phyloP scores from a whole-genome alignment of 2,113 vertebrate genomes.

The Callionymus lyra region DNA sequence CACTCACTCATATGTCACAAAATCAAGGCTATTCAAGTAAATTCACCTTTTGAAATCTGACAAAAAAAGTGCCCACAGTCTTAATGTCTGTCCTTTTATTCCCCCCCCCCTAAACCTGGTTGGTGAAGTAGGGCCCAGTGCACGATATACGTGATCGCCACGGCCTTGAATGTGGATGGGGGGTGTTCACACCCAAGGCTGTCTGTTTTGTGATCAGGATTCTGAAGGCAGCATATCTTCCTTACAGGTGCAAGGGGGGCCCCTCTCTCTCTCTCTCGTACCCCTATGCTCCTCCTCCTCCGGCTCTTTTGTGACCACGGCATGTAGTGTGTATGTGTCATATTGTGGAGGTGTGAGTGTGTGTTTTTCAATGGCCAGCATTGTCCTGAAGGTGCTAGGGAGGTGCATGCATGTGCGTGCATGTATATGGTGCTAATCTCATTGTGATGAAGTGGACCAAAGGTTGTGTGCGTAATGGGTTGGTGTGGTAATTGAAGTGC shows the following conservation, averaged over 20 bases:
- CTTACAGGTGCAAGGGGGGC: conserved; percentile 42
- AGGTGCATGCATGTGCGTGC: conserved; percentile 8
- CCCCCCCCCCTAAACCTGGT: conserved; percentile 13
- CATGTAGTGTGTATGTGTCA: conserved; percentile 44
- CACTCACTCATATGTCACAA: no score
- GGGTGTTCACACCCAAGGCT: conserved; percentile 34
- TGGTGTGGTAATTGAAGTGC: conserved; percentile 22
- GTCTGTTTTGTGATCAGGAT: conserved; percentile 32
- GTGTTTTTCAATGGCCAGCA: conserved; percentile 19
- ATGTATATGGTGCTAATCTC: conserved; percentile 16
- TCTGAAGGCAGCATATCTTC: conserved; percentile 30
- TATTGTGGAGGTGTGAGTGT: conserved; percentile 28
- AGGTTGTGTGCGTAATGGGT: conserved; percentile 29
- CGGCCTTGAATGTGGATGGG: conserved; percentile 21
- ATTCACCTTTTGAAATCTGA: no score
- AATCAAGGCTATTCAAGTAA: no score
- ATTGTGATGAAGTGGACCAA: conserved; percentile 37
- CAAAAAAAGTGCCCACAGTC: no score
- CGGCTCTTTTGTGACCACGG: conserved; percentile 34
- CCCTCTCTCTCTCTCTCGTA: conserved; percentile 25
- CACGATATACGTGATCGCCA: conserved; percentile 23
- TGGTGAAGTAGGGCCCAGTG: conserved; percentile 12
- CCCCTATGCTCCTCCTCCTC: conserved; percentile 23
- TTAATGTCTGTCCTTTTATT: conserved; percentile 4
- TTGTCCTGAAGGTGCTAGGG: conserved; percentile 28